phyloP scores from a whole-genome alignment of 2,797 vertebrate species.

The Acipenser oxyrinchus region DNA sequence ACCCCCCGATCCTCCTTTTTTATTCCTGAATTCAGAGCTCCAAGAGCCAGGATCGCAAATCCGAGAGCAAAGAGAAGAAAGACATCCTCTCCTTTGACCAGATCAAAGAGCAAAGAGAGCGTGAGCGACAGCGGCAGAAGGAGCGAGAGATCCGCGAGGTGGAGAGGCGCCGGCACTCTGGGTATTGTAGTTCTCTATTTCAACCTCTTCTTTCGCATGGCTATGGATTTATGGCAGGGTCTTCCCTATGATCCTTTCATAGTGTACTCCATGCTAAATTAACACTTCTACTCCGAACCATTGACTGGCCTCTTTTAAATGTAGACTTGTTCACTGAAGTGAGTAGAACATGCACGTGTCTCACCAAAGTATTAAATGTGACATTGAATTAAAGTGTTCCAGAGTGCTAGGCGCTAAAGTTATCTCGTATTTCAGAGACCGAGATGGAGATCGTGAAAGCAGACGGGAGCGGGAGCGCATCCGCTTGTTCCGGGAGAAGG shows the following conservation, averaged over 20 bases:
- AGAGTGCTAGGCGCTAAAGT: too few relatives aligned
- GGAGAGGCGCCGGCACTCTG: constrained; percentile 70
- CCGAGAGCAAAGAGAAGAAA: constrained; percentile 81
- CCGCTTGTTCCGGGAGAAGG: constrained; percentile 75
- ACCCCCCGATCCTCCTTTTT: neutral
- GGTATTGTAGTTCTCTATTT: constrained; percentile 33
- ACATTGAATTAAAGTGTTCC: too few relatives aligned
- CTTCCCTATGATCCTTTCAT: constrained; percentile 3
- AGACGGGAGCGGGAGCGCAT: constrained; percentile 75
- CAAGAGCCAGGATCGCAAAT: constrained; percentile 84
- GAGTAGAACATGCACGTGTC: neutral
- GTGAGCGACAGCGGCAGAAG: constrained; percentile 83
- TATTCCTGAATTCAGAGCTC: constrained; percentile 57
- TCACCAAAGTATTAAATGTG: too few relatives aligned
- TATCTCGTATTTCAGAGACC: constrained; percentile 17
- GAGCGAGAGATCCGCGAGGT: constrained; percentile 88
- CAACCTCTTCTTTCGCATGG: neutral
- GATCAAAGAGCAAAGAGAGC: constrained; percentile 91
- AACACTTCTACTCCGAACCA: constrained; percentile 3
- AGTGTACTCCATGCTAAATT: constrained; percentile 10
- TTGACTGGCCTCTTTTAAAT: constrained; percentile 2
- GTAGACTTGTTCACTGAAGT: constrained; percentile 6
- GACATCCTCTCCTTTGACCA: constrained; percentile 95
- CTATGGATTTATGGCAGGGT: constrained; percentile 4
- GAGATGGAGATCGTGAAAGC: constrained; percentile 62